These are phyloP conservation scores for Drosophila crucigera DNA, from an alignment of 2,888 invertebrate species.

Conservation along the genomic window DNA sequence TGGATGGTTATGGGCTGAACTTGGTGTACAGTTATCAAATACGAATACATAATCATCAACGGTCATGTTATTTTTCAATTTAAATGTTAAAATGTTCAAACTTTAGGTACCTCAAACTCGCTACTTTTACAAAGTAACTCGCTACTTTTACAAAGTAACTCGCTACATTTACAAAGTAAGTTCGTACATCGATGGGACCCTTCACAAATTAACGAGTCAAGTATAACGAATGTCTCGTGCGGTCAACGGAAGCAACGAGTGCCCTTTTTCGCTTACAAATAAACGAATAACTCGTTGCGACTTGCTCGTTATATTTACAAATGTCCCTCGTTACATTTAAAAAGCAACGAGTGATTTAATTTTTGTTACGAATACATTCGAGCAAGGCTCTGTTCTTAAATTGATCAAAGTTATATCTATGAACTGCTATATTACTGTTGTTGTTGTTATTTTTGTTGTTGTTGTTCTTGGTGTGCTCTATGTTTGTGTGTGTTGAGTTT, in stretches of 20 bases:
- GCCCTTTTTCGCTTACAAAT: neutral
- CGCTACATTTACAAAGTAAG: neutral
- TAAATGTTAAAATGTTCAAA: neutral
- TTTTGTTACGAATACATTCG: slow-evolving; percentile 16
- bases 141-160: neutral
- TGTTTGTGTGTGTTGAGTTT: slow-evolving; percentile 59
- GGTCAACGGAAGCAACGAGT: neutral
- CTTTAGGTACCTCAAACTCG: neutral
- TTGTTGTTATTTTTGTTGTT: slow-evolving; percentile 5
- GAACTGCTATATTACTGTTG: slow-evolving; percentile 9
- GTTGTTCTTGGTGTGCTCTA: slow-evolving; percentile 22
- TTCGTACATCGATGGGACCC: too few relatives aligned
- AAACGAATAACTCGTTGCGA: neutral
- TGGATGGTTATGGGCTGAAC: neutral
- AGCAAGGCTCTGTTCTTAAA: slow-evolving; percentile 32
- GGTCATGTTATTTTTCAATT: neutral
- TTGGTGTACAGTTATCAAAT: neutral
- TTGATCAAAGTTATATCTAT: slow-evolving; percentile 6
- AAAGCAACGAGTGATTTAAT: neutral
- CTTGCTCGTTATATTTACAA: slow-evolving; percentile 2
- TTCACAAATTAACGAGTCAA: neutral
- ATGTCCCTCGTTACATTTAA: neutral
- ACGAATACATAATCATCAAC: neutral
- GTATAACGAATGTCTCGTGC: neutral
- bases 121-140: neutral